Conservation (phyloP, 2,797 vertebrate species). For the Nannoperca australis region DNA sequence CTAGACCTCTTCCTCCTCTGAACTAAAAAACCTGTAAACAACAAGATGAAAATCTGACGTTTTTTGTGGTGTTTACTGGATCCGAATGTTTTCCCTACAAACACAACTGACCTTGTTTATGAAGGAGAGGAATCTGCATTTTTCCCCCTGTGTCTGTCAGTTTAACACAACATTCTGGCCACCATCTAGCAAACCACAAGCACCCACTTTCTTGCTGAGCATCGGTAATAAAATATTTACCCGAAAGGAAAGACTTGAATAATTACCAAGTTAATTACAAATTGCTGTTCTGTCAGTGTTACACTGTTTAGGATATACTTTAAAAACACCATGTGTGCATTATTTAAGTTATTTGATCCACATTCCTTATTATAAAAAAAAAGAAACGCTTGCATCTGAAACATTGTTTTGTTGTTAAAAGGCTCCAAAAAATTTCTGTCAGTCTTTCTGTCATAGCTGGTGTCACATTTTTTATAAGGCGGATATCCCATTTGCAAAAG, state of each 20-base stretch:
- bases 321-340: neutral
- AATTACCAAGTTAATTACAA: conserved; percentile 43
- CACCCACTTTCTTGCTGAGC: conserved; percentile 65
- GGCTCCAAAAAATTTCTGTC: neutral
- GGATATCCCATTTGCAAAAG: neutral
- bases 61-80: conserved; percentile 76
- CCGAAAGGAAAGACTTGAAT: conserved; percentile 38
- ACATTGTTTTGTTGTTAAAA: neutral
- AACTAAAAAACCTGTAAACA: conserved; percentile 48
- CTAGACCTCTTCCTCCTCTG: conserved; percentile 34
- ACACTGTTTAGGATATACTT: neutral
- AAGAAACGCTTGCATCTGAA: neutral
- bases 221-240: conserved; percentile 57
- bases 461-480: neutral
- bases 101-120: conserved; percentile 79
- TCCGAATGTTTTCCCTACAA: conserved; percentile 75
- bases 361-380: conserved; percentile 14
- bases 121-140: conserved; percentile 57
- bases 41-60: conserved; percentile 53
- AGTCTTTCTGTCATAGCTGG: neutral
- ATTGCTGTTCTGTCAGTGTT: conserved; percentile 2
- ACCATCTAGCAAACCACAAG: conserved; percentile 52
- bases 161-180: conserved; percentile 72
- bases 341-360: conserved; percentile 14
- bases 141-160: conserved; percentile 62